Base-by-base conservation (phyloP, 2,888 invertebrate genomes). In the Pachymerium ferrugineum region DNA sequence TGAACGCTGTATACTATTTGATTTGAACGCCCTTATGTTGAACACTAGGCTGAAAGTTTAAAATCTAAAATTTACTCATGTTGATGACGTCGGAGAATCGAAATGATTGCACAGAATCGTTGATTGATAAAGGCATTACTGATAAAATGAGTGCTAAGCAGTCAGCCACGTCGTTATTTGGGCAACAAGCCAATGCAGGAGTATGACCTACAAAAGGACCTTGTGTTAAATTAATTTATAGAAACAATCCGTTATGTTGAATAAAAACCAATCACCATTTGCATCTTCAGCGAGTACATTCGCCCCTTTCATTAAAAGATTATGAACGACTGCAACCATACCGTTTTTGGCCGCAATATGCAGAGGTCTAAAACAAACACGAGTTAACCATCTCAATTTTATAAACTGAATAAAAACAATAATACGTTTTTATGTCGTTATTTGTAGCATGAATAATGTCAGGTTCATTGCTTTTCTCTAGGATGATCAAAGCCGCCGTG, bases 181-280 rank as follows among this genome's bases (percentile, higher is more conserved):
- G 87, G 14, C 88, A 88, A 80, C 88, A 88, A 47, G 86, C 85
- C 75, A 89, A 80, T 2, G 87, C 87, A n/a, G 89, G 88, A 0
- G 87, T 88, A 77, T 87, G 82, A 47, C 88, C 82, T 81, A 5
- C 16, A 70, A 33, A 30, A 31, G 3, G 16, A 69, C 8, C 2
- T n/a, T n/a, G n/a, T 4, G 3, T 38, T 38, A 3, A 8, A 62
- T 62, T 5, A 68, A 10, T 68, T 68, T 30, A 68, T n/a, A n/a
- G n/a, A n/a, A n/a, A n/a, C n/a, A n/a, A n/a, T n/a, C n/a, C n/a
- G n/a, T n/a, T n/a, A n/a, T n/a, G n/a, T n/a, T n/a, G n/a, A n/a
- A n/a, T n/a, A n/a, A 35, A 35, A 12, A 35, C 38, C 10, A 54
- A 77, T 76, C 76, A 83, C 82, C 88, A 77, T 85, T 85, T 38